Evolutionary conservation across 2,888 invertebrate species (phyloP).

Genomic region (Blastobasis lacticolella): DNA sequence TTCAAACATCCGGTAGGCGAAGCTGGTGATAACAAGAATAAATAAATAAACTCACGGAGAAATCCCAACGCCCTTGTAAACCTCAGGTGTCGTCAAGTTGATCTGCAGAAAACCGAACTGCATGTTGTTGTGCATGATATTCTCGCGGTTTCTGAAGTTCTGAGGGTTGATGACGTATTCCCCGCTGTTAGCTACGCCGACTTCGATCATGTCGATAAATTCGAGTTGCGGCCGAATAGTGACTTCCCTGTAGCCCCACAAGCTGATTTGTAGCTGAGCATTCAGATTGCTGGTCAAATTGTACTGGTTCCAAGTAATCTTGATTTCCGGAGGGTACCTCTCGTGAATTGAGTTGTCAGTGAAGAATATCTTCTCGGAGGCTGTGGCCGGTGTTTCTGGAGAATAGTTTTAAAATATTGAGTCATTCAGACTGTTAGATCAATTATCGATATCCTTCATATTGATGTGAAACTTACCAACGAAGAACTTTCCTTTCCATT

Average conservation of each 20-base stretch:
- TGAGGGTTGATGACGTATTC: constrained; percentile 82
- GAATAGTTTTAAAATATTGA: not conserved
- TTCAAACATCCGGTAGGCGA: not conserved
- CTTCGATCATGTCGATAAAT: constrained; percentile 84
- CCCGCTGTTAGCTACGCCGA: constrained; percentile 79
- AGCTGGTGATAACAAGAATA: not conserved
- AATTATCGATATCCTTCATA: not conserved
- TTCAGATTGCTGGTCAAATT: constrained; percentile 88
- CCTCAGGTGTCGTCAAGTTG: constrained; percentile 85
- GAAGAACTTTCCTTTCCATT: constrained; percentile 93
- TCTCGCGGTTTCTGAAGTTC: constrained; percentile 80
- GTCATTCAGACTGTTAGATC: not conserved
- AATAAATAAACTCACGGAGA: constrained; percentile 78
- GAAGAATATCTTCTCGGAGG: constrained; percentile 90
- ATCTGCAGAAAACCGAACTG: constrained; percentile 92
- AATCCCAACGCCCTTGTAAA: constrained; percentile 76
- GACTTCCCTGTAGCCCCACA: constrained; percentile 93
- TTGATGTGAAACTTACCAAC: constrained; percentile 78
- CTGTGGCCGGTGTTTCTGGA: constrained; percentile 90
- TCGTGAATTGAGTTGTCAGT: constrained; percentile 82
- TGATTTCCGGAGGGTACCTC: constrained; percentile 81
- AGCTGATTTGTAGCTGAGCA: constrained; percentile 84
- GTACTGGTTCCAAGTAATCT: constrained; percentile 87
- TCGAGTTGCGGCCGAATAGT: constrained; percentile 87
- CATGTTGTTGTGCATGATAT: constrained; percentile 80